Percentiles rank a stretch among this genome's conserved stretches.
Evolutionary conservation across 1,140 invertebrate species (phyloP).

Genomic region (Drosophila ambigua): DNA sequence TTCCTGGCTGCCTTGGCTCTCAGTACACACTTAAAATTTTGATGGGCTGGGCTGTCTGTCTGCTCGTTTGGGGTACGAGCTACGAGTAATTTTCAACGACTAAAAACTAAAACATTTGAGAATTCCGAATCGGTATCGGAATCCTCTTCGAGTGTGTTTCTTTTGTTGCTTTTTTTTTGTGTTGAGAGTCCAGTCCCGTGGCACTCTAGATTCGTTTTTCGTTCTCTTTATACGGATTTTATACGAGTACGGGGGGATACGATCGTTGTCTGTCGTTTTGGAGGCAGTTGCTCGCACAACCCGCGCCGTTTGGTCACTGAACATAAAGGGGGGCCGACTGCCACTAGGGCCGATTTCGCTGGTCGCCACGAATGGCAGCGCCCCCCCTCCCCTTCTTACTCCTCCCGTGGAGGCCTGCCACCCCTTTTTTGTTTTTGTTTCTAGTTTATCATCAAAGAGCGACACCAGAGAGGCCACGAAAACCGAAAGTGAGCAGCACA

Average conservation of each 20-base stretch:
- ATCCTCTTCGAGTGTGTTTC: conserved; percentile 13
- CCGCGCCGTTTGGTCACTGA: conserved; percentile 63
- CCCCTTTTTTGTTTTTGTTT: conserved; percentile 19
- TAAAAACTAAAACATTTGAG: conserved; percentile 25
- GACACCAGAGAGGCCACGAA: conserved; percentile 23
- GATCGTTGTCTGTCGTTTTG: neutral
- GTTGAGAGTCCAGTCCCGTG: conserved; percentile 2
- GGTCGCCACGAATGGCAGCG: conserved; percentile 11
- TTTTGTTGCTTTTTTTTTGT: conserved; percentile 15
- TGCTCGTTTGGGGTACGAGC: too few species aligned
- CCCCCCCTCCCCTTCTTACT: too few species aligned
- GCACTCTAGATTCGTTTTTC: neutral
- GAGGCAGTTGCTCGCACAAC: conserved; percentile 36
- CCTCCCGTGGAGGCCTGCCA: conserved; percentile 8
- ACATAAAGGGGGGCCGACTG: conserved; percentile 3
- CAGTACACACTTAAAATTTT: conserved; percentile 18
- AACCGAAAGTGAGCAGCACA: conserved; percentile 57
- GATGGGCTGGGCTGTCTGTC: neutral
- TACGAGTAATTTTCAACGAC: neutral
- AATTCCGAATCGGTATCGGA: neutral
- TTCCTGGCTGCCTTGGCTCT: neutral
- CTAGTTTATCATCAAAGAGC: conserved; percentile 46
- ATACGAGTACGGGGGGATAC: too few species aligned
- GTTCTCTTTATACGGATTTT: neutral
- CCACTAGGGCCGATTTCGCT: neutral